Conservation (phyloP, 2,113 vertebrate genomes). For the Grammomys surdaster region DNA sequence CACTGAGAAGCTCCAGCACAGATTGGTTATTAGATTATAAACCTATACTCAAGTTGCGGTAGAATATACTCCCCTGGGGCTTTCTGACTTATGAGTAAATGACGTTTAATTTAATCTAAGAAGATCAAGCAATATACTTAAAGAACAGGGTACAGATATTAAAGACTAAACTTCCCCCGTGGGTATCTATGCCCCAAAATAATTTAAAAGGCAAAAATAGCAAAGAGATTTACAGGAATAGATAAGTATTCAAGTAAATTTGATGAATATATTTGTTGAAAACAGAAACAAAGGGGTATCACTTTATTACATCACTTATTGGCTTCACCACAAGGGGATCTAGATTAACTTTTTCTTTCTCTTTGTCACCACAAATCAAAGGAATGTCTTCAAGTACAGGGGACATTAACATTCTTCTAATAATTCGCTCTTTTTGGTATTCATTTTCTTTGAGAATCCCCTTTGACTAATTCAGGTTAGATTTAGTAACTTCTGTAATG, state of each 20-base stretch:
- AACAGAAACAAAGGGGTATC: background rate
- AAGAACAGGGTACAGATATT: background rate
- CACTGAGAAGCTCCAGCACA: conserved; percentile 4
- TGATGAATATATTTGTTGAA: background rate
- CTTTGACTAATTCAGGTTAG: background rate
- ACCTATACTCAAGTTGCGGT: background rate
- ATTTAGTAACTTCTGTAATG: background rate
- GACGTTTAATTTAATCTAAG: conserved; percentile 6
- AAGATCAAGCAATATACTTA: background rate
- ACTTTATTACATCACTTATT: background rate
- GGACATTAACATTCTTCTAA: background rate
- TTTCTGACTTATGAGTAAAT: conserved; percentile 38
- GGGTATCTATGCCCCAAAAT: background rate
- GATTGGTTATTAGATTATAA: background rate
- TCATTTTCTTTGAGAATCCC: background rate
- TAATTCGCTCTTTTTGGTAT: background rate
- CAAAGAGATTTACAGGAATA: background rate
- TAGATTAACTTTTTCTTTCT: conserved; percentile 3
- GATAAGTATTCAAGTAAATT: background rate
- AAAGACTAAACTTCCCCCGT: conserved; percentile 1
- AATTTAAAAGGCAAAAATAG: conserved; percentile 34
- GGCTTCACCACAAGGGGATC: background rate
- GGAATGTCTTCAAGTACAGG: background rate
- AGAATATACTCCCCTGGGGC: background rate
- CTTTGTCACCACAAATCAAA: background rate